A percentile compares a stretch with the other conserved stretches of the same genome.
Conservation (phyloP, 1,140 invertebrate genomes). For the Anastatus disparis region DNA sequence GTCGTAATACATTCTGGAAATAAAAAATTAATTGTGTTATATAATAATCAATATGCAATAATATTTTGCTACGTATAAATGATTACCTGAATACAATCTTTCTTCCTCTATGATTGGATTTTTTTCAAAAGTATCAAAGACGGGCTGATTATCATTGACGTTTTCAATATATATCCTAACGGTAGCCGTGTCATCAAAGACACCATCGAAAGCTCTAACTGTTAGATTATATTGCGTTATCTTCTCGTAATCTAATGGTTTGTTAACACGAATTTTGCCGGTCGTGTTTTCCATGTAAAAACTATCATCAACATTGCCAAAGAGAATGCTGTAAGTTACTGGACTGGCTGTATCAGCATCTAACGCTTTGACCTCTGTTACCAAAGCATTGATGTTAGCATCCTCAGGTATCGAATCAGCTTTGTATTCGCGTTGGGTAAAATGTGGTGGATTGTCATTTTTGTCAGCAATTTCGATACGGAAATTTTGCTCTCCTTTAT, state of each 20-base stretch:
- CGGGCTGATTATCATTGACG: conserved; percentile 85
- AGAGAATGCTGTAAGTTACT: conserved; percentile 82
- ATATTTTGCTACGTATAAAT: too few species aligned
- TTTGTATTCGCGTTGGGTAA: conserved; percentile 78
- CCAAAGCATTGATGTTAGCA: conserved; percentile 80
- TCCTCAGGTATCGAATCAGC: conserved; percentile 84
- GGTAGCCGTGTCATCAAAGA: conserved; percentile 78
- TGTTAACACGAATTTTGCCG: conserved; percentile 82
- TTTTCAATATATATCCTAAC: conserved; percentile 84
- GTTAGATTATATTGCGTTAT: conserved; percentile 81
- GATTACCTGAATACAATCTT: too few species aligned
- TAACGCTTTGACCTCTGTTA: conserved; percentile 83
- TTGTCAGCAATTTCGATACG: conserved; percentile 90
- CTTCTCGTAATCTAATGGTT: conserved; percentile 85
- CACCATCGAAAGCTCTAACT: conserved; percentile 82
- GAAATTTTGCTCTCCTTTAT: conserved; percentile 80
- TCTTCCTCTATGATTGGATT: conserved; percentile 80
- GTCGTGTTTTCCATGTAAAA: conserved; percentile 83
- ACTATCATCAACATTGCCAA: conserved; percentile 80
- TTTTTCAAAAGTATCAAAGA: conserved; percentile 74
- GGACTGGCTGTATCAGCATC: conserved; percentile 85
- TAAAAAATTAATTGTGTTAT: not conserved
- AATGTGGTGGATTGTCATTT: conserved; percentile 88
- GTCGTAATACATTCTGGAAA: conserved; percentile 68
- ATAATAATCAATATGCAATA: too few species aligned